phyloP scores from a whole-genome alignment of 1,140 invertebrate genomes.

The Drosophila erecta region DNA sequence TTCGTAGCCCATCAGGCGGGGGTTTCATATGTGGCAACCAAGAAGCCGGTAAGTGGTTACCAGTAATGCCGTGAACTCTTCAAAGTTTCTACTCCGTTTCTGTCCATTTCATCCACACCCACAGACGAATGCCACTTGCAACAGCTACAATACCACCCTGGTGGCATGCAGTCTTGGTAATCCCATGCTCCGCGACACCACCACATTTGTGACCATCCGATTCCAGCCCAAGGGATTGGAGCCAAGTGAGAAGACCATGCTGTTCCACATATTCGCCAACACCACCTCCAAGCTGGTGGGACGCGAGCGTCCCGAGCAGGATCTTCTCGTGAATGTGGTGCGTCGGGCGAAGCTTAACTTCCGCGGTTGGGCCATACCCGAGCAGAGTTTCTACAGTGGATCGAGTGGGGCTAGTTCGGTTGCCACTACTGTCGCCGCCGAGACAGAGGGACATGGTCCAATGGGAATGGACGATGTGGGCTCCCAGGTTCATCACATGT shows the following conservation, averaged over 20 bases:
- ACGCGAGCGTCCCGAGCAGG: slow-evolving; percentile 85
- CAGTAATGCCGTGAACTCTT: neutral
- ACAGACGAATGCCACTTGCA: slow-evolving; percentile 87
- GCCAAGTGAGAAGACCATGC: slow-evolving; percentile 89
- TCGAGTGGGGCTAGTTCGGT: slow-evolving; percentile 85
- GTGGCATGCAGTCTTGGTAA: slow-evolving; percentile 94
- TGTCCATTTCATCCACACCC: no score
- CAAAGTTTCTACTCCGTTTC: neutral
- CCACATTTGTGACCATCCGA: slow-evolving; percentile 88
- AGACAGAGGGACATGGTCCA: slow-evolving; percentile 87
- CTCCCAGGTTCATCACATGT: slow-evolving; percentile 92
- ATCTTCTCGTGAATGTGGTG: slow-evolving; percentile 89
- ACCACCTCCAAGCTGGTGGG: slow-evolving; percentile 92
- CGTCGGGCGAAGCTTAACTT: slow-evolving; percentile 93
- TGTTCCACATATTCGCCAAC: slow-evolving; percentile 92
- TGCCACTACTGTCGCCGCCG: neutral
- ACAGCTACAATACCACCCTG: slow-evolving; percentile 89
- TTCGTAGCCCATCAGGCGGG: slow-evolving; percentile 91
- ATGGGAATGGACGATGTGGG: slow-evolving; percentile 94
- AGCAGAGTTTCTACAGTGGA: slow-evolving; percentile 95
- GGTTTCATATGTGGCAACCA: slow-evolving; percentile 91
- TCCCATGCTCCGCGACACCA: slow-evolving; percentile 89
- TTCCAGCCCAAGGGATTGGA: slow-evolving; percentile 92
- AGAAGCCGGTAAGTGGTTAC: slow-evolving; percentile 82
- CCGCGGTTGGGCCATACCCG: slow-evolving; percentile 89